Base-by-base conservation (phyloP, 1,140 invertebrate genomes). In the Panulirus ornatus region DNA sequence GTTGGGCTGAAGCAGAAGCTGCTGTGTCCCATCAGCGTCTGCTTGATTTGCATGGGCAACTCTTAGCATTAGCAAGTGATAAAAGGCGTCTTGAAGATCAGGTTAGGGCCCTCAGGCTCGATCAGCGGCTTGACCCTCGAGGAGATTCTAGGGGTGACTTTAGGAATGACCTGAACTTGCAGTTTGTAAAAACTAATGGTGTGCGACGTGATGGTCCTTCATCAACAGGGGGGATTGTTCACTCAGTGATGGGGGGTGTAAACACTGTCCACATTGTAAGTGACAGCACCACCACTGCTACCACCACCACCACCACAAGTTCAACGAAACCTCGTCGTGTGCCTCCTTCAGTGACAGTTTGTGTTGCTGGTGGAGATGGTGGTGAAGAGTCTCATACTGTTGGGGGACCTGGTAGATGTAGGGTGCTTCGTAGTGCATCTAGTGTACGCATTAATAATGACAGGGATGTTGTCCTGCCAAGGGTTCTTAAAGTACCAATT, bases 401-500 rank as follows among this genome's bases (percentile, higher is more conserved):
- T 27, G 73, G 85, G 27, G n/a, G 79, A 30, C 11, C 47, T n/a
- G 66, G 58, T 34, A 30, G 30, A 30, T 38, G 85, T 19, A 9
- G 79, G 2, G 22, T 51, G 47, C 9, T 54, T n/a, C 84, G 76
- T 27, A 88, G 76, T 47, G 71, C 91, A n/a, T 85, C 90, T 40
- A 92, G 81, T 34, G 90, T 91, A 2, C 63, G 90, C 34, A 44
- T 91, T 9, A 90, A 90, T 47, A 51, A n/a, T 14, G 90, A 87
- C 9, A 70, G 84, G n/a, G 90, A 91, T 16, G 78, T 91, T 2
- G 47, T 89, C 11, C 73, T 92, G 38, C 91, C 91, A 1, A 38
- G 91, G 22, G 91, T 92, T 8, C 82, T 91, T 5, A 92, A 92
- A 75, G 90, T 92, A 16, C 91, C 91, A 40, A 92, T 92, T 42